These are phyloP conservation scores for Drosophila pruinosa DNA, from an alignment of 1,140 invertebrate species.

Conservation along the genomic window DNA sequence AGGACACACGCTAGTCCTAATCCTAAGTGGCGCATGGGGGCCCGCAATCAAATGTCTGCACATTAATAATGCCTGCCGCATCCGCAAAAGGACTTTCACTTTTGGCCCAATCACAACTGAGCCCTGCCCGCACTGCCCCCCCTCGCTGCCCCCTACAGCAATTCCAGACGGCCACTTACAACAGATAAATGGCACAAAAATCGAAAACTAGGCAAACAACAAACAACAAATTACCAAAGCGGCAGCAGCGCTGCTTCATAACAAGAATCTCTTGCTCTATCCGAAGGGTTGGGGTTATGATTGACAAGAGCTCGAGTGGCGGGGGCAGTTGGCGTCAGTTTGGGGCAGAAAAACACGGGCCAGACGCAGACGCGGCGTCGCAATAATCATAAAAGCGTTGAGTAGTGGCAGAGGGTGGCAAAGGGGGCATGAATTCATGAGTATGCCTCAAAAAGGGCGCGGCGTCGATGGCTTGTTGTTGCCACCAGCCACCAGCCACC, in stretches of 20 bases:
- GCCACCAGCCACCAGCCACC: neutral
- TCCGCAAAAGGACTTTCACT: constrained; percentile 13
- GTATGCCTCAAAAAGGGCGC: constrained; percentile 14
- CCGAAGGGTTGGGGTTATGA: constrained; percentile 41
- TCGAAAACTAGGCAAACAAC: constrained; percentile 62
- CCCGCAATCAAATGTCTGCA: constrained; percentile 38
- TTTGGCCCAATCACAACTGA: neutral
- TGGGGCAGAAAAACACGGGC: constrained; percentile 37
- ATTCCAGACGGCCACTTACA: constrained; percentile 24
- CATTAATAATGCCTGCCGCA: constrained; percentile 38
- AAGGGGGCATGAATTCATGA: constrained; percentile 20
- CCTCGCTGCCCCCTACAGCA: neutral
- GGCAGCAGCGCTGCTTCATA: constrained; percentile 20
- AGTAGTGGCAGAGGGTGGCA: neutral
- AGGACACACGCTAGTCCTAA: constrained; percentile 24
- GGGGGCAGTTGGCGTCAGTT: constrained; percentile 53
- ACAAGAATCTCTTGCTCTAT: constrained; percentile 4
- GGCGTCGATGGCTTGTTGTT: neutral
- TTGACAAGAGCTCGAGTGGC: constrained; percentile 44
- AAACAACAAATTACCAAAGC: constrained; percentile 58
- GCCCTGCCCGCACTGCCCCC: neutral
- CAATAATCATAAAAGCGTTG: constrained; percentile 73
- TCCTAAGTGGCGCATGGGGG: constrained; percentile 37
- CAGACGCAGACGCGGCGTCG: constrained; percentile 73
- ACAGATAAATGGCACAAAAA: constrained; percentile 47